Evolutionary conservation across 2,113 vertebrate genomes (phyloP).

Genomic region (Fregata magnificens): DNA sequence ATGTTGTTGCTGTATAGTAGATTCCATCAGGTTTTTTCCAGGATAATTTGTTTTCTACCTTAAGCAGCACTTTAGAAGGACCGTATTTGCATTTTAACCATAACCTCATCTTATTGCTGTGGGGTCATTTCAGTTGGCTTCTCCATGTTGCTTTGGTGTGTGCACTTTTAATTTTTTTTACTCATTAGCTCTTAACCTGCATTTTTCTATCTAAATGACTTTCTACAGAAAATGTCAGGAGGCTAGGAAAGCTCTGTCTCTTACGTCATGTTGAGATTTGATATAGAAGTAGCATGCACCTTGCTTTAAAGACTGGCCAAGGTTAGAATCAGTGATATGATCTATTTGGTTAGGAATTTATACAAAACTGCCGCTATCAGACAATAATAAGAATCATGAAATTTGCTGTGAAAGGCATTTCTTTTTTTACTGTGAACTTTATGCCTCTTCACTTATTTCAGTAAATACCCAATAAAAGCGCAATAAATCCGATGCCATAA

Average conservation of each 20-base stretch:
- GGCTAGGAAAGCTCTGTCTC: neutral
- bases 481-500: neutral
- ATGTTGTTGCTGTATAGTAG: neutral
- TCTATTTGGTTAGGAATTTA: constrained; percentile 28
- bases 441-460: neutral
- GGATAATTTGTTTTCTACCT: neutral
- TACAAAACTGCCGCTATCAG: neutral
- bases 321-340: neutral
- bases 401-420: neutral
- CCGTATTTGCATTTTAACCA: neutral
- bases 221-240: neutral
- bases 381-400: neutral
- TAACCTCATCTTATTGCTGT: neutral
- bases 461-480: neutral
- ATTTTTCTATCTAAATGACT: neutral
- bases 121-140: neutral
- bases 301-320: neutral
- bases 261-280: neutral
- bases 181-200: neutral
- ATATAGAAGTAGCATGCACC: neutral
- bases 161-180: neutral
- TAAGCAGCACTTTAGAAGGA: neutral
- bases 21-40: neutral
- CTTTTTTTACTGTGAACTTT: constrained; percentile 8
- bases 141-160: neutral